Evolutionary conservation across 2,113 vertebrate genomes (phyloP).

Genomic region (human): DNA sequence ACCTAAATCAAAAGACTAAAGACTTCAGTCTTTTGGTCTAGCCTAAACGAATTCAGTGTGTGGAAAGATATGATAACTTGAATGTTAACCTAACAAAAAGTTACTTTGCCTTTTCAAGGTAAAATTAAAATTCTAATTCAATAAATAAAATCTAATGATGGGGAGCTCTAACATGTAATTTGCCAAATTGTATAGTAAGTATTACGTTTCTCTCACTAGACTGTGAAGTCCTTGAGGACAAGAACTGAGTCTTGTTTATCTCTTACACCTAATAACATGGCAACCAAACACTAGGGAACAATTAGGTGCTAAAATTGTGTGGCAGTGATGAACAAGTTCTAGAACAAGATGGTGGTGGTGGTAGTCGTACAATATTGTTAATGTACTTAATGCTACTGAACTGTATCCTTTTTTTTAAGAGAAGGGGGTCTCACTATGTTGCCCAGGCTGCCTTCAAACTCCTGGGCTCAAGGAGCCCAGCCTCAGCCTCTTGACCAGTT

Average conservation of each 20-base stretch:
- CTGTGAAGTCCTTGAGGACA: background rate
- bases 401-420: background rate
- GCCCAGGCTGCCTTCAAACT: background rate
- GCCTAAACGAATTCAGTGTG: background rate
- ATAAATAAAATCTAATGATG: background rate
- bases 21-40: background rate
- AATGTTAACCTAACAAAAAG: slow-evolving; percentile 20
- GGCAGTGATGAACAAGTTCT: background rate
- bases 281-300: background rate
- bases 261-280: background rate
- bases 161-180: background rate
- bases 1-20: slow-evolving; percentile 1
- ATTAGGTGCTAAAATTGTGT: background rate
- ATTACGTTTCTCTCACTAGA: background rate
- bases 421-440: background rate
- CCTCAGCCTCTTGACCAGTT: background rate
- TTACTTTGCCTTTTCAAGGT: slow-evolving; percentile 21
- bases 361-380: too few relatives aligned
- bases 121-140: slow-evolving; percentile 29
- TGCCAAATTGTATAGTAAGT: background rate
- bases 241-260: background rate
- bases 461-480: background rate
- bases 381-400: background rate
- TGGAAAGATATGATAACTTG: background rate
- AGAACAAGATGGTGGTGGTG: background rate